Conservation (phyloP, 2,888 invertebrate genomes). For the Thyatira batis region DNA sequence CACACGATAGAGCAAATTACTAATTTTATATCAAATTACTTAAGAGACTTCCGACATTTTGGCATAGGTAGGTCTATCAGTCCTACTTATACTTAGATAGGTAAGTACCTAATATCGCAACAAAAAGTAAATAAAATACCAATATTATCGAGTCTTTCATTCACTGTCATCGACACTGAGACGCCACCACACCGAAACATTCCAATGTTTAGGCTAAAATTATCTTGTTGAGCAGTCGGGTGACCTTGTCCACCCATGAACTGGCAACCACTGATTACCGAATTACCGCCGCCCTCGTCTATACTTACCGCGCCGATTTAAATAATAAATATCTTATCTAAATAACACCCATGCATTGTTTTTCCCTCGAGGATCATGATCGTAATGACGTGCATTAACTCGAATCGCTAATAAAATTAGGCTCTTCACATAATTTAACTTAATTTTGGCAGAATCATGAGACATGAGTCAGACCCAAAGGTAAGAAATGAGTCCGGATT, state of each 20-base stretch:
- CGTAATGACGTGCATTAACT: slow-evolving; percentile 75
- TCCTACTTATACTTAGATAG: too few species aligned
- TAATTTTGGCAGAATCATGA: slow-evolving; percentile 72
- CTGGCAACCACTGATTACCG: slow-evolving; percentile 77
- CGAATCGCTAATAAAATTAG: slow-evolving; percentile 79
- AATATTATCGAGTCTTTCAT: too few species aligned
- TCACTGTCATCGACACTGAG: not conserved
- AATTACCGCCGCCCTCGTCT: slow-evolving; percentile 74
- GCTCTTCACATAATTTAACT: slow-evolving; percentile 67
- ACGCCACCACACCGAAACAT: not conserved
- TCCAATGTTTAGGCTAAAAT: slow-evolving; percentile 50
- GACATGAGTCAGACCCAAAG: slow-evolving; percentile 66
- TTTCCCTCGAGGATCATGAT: slow-evolving; percentile 56
- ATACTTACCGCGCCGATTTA: slow-evolving; percentile 79
- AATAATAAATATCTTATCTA: slow-evolving; percentile 81
- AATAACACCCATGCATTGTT: slow-evolving; percentile 77
- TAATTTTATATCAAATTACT: too few species aligned
- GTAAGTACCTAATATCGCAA: too few species aligned
- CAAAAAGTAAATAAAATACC: too few species aligned
- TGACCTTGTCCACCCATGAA: slow-evolving; percentile 71
- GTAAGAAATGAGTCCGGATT: slow-evolving; percentile 47
- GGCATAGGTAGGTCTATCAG: too few species aligned
- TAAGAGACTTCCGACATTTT: too few species aligned
- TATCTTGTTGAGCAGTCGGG: slow-evolving; percentile 55
- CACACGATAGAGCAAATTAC: too few species aligned